phyloP scores from a whole-genome alignment of 2,888 invertebrate genomes.

The Theretra japonica region DNA sequence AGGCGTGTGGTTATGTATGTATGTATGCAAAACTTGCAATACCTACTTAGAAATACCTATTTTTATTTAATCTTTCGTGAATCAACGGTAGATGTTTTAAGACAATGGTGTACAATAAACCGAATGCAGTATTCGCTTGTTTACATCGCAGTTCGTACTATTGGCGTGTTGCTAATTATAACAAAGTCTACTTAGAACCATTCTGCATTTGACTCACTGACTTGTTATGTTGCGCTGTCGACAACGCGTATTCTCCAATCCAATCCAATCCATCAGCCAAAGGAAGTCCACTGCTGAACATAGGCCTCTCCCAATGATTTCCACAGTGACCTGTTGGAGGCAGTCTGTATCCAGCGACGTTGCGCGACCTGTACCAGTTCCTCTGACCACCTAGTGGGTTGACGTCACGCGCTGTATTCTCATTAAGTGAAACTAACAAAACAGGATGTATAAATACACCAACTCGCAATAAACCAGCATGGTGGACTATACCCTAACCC shows the following conservation, averaged over 20 bases:
- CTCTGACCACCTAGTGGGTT: no score
- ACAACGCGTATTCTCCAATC: no score
- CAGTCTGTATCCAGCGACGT: no score
- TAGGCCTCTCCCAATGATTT: no score
- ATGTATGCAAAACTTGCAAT: no score
- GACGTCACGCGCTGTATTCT: no score
- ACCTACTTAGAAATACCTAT: no score
- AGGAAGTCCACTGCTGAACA: no score
- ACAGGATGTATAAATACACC: background rate
- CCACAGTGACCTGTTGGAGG: no score
- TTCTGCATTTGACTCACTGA: constrained; percentile 13
- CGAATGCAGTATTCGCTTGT: constrained; percentile 6
- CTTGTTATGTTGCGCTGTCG: background rate
- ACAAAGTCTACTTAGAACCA: constrained; percentile 5
- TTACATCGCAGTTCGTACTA: constrained; percentile 8
- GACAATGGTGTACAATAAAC: constrained; percentile 8
- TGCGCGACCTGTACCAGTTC: no score
- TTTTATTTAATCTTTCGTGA: background rate
- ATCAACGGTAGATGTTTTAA: background rate
- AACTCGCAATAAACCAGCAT: background rate
- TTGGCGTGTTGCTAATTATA: constrained; percentile 8
- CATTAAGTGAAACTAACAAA: constrained; percentile 16
- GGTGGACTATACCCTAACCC: background rate
- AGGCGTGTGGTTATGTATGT: no score
- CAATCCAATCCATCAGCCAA: no score